Base-by-base conservation (phyloP, 2,113 vertebrate genomes). In the Nothocercus julius region DNA sequence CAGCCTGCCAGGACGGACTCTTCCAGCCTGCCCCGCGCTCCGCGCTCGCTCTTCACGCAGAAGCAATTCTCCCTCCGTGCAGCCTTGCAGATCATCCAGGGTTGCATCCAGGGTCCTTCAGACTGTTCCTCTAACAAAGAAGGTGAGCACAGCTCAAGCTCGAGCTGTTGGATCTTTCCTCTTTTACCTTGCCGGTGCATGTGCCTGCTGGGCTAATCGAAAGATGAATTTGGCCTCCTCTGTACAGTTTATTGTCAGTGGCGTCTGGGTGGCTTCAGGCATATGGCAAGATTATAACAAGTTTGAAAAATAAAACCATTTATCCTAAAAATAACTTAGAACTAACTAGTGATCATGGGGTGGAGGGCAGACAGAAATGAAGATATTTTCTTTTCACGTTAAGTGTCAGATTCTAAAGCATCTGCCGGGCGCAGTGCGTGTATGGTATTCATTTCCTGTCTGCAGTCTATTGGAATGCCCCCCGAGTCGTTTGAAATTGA, bases 361-460 rank as follows among this genome's bases (percentile, higher is more conserved):
- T 1, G 59, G 75, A 77, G 77, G 42, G 40, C 74, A 82, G 79
- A 81, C 49, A 97, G 89, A 95, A 87, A 92, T 95, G 93, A 95
- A 96, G 90, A 97, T 97, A 96, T 93, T 89, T 93, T 95, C 97
- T 96, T 97, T 87, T 97, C 95, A 97, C 97, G 87, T 92, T 32
- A 93, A 91, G 95, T 97, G 93, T 95, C 92, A 95, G 84, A 97
- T 97, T 98, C 88, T 98, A 98, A 98, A 97, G 97, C 97, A 97
- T 98, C 97, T 98, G 97, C 97, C 95, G 97, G 96, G 96, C 92
- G 85, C 79, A 32, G 45, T 97, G 95, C 53, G 56, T 97, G 96
- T 93, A 96, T 97, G 95, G 96, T 96, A 97, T 98, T 99, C 97
- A 98, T 98, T 98, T 99, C 98, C 98, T 98, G 98, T 89, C 87